A percentile compares a stretch with the other conserved stretches of the same genome.
phyloP scores from a whole-genome alignment of 2,113 vertebrate species.

The cat (Felis catus) region DNA sequence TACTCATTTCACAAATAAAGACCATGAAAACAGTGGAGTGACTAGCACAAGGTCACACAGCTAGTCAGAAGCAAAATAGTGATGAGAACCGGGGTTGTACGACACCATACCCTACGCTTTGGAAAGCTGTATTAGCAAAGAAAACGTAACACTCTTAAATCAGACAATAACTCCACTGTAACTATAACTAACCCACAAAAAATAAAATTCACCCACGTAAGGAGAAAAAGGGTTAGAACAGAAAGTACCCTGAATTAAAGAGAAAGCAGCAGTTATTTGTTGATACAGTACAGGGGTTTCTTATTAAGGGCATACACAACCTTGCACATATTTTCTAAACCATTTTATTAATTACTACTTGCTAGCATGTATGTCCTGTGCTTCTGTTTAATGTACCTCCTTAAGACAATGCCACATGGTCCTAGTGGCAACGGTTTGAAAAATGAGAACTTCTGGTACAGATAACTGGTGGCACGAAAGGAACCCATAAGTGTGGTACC shows the following conservation, averaged over 20 bases:
- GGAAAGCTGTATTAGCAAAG: conserved; percentile 36
- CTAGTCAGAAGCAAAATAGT: not conserved
- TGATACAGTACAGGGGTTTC: not conserved
- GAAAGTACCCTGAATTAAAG: conserved; percentile 28
- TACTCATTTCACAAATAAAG: conserved; percentile 29
- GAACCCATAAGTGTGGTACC: not conserved
- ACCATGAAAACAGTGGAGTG: not conserved
- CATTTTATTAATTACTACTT: conserved; percentile 47
- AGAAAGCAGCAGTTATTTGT: conserved; percentile 21
- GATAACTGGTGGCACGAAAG: conserved; percentile 7
- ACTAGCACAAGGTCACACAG: not conserved
- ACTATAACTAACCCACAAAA: conserved; percentile 46
- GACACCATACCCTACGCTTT: not conserved
- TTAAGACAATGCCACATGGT: not conserved
- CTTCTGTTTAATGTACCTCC: not conserved
- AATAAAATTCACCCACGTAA: conserved; percentile 37
- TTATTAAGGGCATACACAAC: not conserved
- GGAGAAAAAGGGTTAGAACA: conserved; percentile 43
- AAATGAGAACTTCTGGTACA: conserved; percentile 26
- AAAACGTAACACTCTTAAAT: conserved; percentile 13
- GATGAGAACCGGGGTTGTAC: conserved; percentile 10
- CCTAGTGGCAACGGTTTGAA: conserved; percentile 10
- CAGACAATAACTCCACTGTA: conserved; percentile 36
- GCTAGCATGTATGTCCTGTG: not conserved
- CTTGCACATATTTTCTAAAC: not conserved